Evolutionary conservation across 2,113 vertebrate genomes (phyloP).

Genomic region (Himantopus leucocephalus): DNA sequence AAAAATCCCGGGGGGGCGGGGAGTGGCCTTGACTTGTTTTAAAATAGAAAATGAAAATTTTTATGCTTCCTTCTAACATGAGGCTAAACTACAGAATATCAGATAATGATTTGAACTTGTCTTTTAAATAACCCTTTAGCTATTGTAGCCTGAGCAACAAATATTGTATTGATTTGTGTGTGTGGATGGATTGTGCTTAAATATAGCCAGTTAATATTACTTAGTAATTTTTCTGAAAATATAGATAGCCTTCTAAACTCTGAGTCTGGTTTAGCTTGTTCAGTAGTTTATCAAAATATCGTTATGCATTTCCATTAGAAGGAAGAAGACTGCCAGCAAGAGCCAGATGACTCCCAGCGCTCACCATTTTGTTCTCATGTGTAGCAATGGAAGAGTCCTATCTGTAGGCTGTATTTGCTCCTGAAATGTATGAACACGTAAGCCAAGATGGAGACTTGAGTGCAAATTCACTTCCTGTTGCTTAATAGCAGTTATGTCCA

Average conservation of each 20-base stretch:
- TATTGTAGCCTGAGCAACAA: neutral
- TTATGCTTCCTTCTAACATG: neutral
- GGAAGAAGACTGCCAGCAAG: neutral
- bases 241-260: neutral
- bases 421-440: neutral
- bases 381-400: neutral
- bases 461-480: neutral
- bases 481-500: neutral
- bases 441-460: neutral
- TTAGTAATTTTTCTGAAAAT: neutral
- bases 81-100: neutral
- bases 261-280: neutral
- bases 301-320: neutral
- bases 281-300: neutral
- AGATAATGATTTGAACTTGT: neutral
- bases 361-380: neutral
- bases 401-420: neutral
- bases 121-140: neutral
- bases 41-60: neutral
- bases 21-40: neutral
- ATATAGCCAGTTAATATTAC: neutral
- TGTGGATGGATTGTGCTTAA: neutral
- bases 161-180: neutral
- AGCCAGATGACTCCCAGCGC: neutral
- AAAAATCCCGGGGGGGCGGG: neutral